A percentile compares a stretch with the other conserved stretches of the same genome.
These are phyloP conservation scores for Gymnodraco acuticeps DNA, from an alignment of 2,797 vertebrate species.

Conservation along the genomic window DNA sequence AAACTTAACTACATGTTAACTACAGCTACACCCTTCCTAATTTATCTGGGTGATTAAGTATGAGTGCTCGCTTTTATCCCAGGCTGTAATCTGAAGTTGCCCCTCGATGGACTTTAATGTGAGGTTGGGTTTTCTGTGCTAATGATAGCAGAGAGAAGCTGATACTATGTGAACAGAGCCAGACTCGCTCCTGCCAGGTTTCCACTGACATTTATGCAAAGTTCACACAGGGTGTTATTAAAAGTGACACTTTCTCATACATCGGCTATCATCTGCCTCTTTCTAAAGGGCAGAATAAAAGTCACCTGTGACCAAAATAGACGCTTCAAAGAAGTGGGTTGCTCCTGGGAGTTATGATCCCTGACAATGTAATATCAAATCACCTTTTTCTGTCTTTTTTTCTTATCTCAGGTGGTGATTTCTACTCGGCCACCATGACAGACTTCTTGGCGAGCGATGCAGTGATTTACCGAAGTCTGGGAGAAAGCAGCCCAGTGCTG, in stretches of 20 bases:
- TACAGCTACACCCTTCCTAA: background rate
- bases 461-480: conserved; percentile 95
- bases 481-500: conserved; percentile 89
- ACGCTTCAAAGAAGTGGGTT: conserved; percentile 28
- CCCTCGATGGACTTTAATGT: conserved; percentile 24
- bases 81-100: conserved; percentile 4
- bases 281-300: conserved; percentile 62
- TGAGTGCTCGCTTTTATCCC: background rate
- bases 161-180: conserved; percentile 45
- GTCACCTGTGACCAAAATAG: conserved; percentile 52
- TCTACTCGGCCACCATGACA: conserved; percentile 94
- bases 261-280: conserved; percentile 29
- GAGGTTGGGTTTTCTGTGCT: conserved; percentile 30
- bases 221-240: conserved; percentile 65
- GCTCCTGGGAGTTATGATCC: conserved; percentile 12
- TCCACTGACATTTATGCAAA: conserved; percentile 82
- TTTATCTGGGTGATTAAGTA: background rate
- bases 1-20: background rate
- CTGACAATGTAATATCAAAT: conserved; percentile 1
- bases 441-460: conserved; percentile 96
- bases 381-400: background rate
- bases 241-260: conserved; percentile 48
- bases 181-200: conserved; percentile 65
- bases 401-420: conserved; percentile 87
- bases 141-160: conserved; percentile 44